A percentile compares a stretch with the other conserved stretches of the same genome.
phyloP scores from a whole-genome alignment of 2,113 vertebrate species.

The Sisor rabdophorus region DNA sequence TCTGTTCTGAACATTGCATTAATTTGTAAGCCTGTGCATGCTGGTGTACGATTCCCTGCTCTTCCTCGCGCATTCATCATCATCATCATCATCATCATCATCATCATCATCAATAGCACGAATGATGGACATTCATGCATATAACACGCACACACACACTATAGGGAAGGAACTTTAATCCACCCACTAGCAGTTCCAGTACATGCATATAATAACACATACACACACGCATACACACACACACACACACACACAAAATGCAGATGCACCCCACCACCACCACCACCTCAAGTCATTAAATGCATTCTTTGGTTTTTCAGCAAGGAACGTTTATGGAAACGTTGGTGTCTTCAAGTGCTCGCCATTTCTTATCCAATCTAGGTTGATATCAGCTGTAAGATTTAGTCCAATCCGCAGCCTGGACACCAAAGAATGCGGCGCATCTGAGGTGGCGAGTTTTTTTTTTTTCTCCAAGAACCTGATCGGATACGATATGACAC shows the following conservation, averaged over 20 bases:
- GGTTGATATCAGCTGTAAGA: not conserved
- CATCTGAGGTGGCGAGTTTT: not conserved
- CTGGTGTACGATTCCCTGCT: not conserved
- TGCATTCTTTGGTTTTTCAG: constrained; percentile 34
- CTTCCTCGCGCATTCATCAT: not conserved
- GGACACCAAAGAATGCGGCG: not conserved
- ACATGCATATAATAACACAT: constrained; percentile 14
- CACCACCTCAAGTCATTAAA: constrained; percentile 38
- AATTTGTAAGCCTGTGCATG: not conserved
- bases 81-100: constrained; percentile 48
- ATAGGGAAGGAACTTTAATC: constrained; percentile 44
- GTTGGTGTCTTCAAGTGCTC: not conserved
- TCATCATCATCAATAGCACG: constrained; percentile 59
- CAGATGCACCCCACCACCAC: constrained; percentile 28
- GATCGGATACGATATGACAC: not conserved
- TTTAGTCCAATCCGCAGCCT: not conserved
- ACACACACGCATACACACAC: constrained; percentile 36
- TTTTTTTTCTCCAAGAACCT: not conserved
- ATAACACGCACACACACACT: constrained; percentile 14
- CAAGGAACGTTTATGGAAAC: not conserved
- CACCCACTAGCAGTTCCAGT: constrained; percentile 44
- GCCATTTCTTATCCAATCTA: not conserved
- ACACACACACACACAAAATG: constrained; percentile 38
- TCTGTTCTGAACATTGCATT: not conserved
- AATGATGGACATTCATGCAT: constrained; percentile 49